phyloP scores from a whole-genome alignment of 2,888 invertebrate species.

The Amblyjoppa proteus region DNA sequence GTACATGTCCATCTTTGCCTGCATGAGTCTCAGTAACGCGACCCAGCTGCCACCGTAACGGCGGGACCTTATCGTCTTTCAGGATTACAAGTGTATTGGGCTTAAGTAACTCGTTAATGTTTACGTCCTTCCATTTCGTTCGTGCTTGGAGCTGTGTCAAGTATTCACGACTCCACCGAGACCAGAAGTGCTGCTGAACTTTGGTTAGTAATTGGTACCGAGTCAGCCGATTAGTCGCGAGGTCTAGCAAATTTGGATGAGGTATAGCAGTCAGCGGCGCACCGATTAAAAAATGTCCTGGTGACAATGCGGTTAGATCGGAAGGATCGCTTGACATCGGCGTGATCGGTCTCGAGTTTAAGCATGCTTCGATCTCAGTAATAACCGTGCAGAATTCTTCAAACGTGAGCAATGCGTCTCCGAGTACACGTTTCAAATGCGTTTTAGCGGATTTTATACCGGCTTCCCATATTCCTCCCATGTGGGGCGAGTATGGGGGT shows the following conservation, averaged over 20 bases:
- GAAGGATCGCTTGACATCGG: slow-evolving; percentile 68
- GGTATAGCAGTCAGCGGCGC: slow-evolving; percentile 67
- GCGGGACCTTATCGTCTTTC: too few relatives aligned
- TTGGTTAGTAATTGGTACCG: slow-evolving; percentile 68
- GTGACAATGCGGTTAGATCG: slow-evolving; percentile 68
- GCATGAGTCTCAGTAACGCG: slow-evolving; percentile 55
- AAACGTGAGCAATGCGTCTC: slow-evolving; percentile 67
- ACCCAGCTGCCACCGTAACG: slow-evolving; percentile 64
- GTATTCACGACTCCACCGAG: slow-evolving; percentile 65
- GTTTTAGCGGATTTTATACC: slow-evolving; percentile 75
- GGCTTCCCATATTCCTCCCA: slow-evolving; percentile 77
- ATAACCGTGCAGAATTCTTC: slow-evolving; percentile 72
- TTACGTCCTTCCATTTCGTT: slow-evolving; percentile 39
- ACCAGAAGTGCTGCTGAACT: slow-evolving; percentile 70
- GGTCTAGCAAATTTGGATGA: slow-evolving; percentile 61
- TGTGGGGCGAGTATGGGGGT: slow-evolving; percentile 72
- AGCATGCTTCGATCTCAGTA: slow-evolving; percentile 65
- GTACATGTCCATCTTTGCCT: slow-evolving; percentile 62
- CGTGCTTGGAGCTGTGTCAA: slow-evolving; percentile 53
- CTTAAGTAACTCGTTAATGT: slow-evolving; percentile 2
- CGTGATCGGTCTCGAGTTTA: slow-evolving; percentile 69
- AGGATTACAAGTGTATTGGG: too few relatives aligned
- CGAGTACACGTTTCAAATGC: slow-evolving; percentile 71
- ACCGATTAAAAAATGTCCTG: slow-evolving; percentile 74
- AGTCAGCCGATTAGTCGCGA: slow-evolving; percentile 66